Evolutionary conservation across 2,888 invertebrate species (phyloP), one percentile per base, ranked within the genome.

Genomic region (Euproctis similis): DNA sequence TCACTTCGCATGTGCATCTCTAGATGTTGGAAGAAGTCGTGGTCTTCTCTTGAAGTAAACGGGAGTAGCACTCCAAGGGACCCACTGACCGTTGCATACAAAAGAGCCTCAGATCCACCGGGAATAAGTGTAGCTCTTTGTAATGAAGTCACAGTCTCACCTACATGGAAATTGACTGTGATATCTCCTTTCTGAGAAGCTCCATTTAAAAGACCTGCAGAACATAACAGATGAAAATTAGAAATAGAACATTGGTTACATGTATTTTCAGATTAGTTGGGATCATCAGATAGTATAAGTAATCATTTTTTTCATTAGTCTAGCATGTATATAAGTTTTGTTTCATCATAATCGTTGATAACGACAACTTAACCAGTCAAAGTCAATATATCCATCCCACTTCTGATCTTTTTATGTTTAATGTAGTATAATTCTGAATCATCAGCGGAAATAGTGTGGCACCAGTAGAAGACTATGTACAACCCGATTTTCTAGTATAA

Each of bases 1-100:
- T 99, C 98, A 42, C 96, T 95, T 28, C 99, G 87, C 96, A 99
- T 96, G 71, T 99, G 98, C 98, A 99, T 99, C 76, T 99, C 99
- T 40, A 99, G 85, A 80, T 98, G 97, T 66, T 98, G 98, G 85
- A 99, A 99, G 73, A 99, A 98, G 68, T 99, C 99, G 54, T 97
- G 97, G 73, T 99, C 98, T 85, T 98, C 97, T 53, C 96, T 91
- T 9, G 96, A 95, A 0, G 96, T 96, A 61, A 98, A 97, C 0
- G 97, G 96, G 10, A 97, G 92, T 19, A 98, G 85, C 4, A 96
- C 96, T 1, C 97, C 97, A 0, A 98, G 93, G 0, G 95, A 91
- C 2, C 98, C 99, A 36, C 97, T 95, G 8, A 99, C 70, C 0
- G 98, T 98, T 0, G 98, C 95, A 68, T 99, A 99, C 2, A 99